Base-by-base conservation (phyloP, 2,797 vertebrate genomes). In the Otolemur crassicaudatus region DNA sequence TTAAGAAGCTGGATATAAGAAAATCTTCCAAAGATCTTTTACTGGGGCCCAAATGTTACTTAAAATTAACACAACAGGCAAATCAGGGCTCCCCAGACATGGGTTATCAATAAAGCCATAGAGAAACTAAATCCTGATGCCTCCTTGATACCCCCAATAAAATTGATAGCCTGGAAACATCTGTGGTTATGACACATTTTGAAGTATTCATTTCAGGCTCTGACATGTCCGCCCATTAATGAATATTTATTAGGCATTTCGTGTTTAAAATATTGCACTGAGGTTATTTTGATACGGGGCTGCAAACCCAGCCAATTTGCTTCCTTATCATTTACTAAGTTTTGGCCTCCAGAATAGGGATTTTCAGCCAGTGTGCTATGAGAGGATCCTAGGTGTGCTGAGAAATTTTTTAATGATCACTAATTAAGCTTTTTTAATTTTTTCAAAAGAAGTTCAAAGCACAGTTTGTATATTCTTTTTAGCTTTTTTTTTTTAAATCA, bases 21-120 rank as follows among this genome's bases (percentile, higher is more conserved):
- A 63, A 46, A 85, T 19, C 13, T 93, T 93, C 90, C n/a, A 91
- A 82, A 95, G 34, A 85, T 6, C 7, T 89, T 94, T 91, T 20
- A 37, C 46, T 63, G n/a, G 11, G 37, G 77, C 1, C 37, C 27
- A 65, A 86, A 69, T 5, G 29, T 2, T 34, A 95, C 23, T 46
- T 49, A 79, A 87, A 94, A 60, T 63, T 49, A 76, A 90, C 61
- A 72, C 7, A 58, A 86, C 5, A 65, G n/a, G 49, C 61, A 90
- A 85, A 90, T 19, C 49, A 88, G 73, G 90, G 37, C 19, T 82
- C 17, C 12, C n/a, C 77, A 70, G 34, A 65, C 37, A 83, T 19
- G 60, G 25, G 29, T 65, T 79, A 87, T 73, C 73, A 79, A 82
- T 61, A 90, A n/a, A 79, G 86, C 29, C 20, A 43, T 1, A 69